Percentiles rank a stretch among this genome's conserved stretches.
Conservation (phyloP, 1,140 invertebrate species). For the Triops cancriformis region DNA sequence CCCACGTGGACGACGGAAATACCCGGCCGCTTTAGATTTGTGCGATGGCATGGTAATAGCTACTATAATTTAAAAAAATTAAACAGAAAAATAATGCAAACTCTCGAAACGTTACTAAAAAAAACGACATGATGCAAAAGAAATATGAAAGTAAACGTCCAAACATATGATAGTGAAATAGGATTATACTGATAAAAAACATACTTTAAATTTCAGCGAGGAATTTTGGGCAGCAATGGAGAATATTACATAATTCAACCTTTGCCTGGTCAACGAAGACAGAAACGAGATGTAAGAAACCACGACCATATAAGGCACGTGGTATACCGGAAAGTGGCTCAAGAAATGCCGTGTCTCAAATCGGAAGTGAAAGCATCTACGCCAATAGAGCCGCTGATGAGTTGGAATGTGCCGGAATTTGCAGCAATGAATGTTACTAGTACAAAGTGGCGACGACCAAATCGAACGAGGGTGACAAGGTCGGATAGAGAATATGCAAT, state of each 20-base stretch:
- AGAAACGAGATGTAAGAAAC: neutral
- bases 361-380: neutral
- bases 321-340: conserved; percentile 15
- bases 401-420: neutral
- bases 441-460: neutral
- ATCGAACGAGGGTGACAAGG: neutral
- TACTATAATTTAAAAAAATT: too few species aligned
- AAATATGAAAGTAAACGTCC: too few species aligned
- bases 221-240: neutral
- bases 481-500: conserved; percentile 35
- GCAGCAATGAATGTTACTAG: neutral
- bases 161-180: too few species aligned
- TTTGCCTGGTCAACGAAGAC: neutral
- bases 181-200: too few species aligned
- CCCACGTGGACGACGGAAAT: neutral
- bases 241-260: neutral
- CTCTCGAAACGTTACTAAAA: too few species aligned
- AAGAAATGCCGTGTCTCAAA: neutral
- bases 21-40: conserved; percentile 20
- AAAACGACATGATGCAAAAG: too few species aligned
- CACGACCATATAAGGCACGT: neutral
- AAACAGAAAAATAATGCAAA: too few species aligned
- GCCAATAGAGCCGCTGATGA: neutral
- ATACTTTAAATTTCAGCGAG: neutral
- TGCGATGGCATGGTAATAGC: conserved; percentile 20